Conservation (phyloP, 2,888 invertebrate species). For the Diplazon laetatorius region DNA sequence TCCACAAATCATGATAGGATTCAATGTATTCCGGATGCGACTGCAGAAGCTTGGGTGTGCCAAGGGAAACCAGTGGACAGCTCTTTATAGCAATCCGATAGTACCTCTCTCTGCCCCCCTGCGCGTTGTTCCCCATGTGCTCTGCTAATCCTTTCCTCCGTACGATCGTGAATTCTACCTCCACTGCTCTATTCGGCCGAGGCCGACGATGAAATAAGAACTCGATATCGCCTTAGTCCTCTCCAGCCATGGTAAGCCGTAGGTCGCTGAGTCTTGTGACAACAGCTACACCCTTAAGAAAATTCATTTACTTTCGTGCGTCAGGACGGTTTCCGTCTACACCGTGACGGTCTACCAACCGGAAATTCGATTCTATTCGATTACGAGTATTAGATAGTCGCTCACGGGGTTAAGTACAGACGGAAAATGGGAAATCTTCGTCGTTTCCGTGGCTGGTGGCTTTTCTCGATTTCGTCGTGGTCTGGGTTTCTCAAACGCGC, state of each 20-base stretch:
- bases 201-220: conserved; percentile 63
- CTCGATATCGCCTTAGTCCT: conserved; percentile 43
- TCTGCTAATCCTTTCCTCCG: conserved; percentile 61
- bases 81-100: conserved; percentile 72
- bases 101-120: conserved; percentile 64
- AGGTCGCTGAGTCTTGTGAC: conserved; percentile 18
- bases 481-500: conserved; percentile 45
- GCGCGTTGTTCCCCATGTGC: conserved; percentile 47
- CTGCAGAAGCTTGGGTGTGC: conserved; percentile 64
- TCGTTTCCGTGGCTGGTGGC: conserved; percentile 54
- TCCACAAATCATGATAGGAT: conserved; percentile 71
- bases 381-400: conserved; percentile 57
- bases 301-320: conserved; percentile 18
- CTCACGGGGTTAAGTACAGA: conserved; percentile 59
- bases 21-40: conserved; percentile 57
- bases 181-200: conserved; percentile 51
- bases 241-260: not conserved
- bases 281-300: conserved; percentile 37
- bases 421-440: conserved; percentile 65
- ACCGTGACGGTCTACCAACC: conserved; percentile 8
- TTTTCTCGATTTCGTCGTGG: conserved; percentile 62
- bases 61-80: conserved; percentile 58
- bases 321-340: conserved; percentile 34
- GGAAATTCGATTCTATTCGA: conserved; percentile 59
- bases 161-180: conserved; percentile 48